Percentiles rank a stretch among this genome's conserved stretches.
Evolutionary conservation across 2,888 invertebrate species (phyloP).

Genomic region (Eupithecia inturbata): DNA sequence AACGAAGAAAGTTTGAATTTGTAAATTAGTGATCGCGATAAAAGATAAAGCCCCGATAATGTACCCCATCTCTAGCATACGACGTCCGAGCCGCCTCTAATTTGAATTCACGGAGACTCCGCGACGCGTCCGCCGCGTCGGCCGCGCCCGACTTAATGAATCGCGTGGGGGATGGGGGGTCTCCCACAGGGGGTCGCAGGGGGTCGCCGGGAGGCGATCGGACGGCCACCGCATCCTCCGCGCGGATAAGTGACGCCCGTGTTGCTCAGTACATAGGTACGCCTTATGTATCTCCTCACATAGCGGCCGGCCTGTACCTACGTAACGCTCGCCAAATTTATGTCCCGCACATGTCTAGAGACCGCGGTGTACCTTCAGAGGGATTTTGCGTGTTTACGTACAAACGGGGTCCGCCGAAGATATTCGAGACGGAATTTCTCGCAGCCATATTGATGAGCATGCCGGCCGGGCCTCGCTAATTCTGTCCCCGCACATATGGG

Average conservation of each 20-base stretch:
- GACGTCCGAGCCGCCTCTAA: slow-evolving; percentile 83
- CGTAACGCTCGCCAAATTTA: slow-evolving; percentile 83
- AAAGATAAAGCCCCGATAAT: slow-evolving; percentile 32
- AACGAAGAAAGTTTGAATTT: background rate
- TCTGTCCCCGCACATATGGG: slow-evolving; percentile 45
- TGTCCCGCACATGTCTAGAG: slow-evolving; percentile 84
- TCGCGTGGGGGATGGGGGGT: slow-evolving; percentile 71
- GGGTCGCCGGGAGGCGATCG: slow-evolving; percentile 72
- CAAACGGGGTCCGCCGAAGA: slow-evolving; percentile 70
- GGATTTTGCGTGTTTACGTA: slow-evolving; percentile 84
- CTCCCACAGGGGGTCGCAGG: slow-evolving; percentile 52
- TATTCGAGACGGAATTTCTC: slow-evolving; percentile 78
- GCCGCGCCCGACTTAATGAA: slow-evolving; percentile 84
- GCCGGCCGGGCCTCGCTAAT: slow-evolving; percentile 59
- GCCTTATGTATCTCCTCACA: slow-evolving; percentile 78
- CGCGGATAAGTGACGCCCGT: slow-evolving; percentile 84
- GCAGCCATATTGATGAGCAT: slow-evolving; percentile 78
- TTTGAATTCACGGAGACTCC: slow-evolving; percentile 85
- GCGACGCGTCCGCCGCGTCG: slow-evolving; percentile 83
- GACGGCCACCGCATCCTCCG: slow-evolving; percentile 83
- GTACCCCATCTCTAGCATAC: slow-evolving; percentile 67
- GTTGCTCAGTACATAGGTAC: slow-evolving; percentile 76
- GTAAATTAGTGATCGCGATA: slow-evolving; percentile 43
- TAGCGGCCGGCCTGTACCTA: slow-evolving; percentile 80
- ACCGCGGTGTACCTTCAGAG: slow-evolving; percentile 83